Conservation (phyloP, 1,140 invertebrate species). For the Adelges cooleyi region DNA sequence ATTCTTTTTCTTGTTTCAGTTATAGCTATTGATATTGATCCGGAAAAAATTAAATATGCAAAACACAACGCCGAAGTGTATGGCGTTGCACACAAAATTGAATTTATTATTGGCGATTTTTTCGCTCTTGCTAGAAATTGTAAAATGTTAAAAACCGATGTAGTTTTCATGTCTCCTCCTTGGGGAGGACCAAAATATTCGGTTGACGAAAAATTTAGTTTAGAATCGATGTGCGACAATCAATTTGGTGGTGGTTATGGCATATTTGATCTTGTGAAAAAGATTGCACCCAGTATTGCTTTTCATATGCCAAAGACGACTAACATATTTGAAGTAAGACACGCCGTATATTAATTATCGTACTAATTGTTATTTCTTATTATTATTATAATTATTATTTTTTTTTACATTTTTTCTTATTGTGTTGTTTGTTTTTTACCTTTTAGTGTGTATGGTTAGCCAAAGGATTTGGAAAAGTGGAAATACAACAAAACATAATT, state of each 20-base stretch:
- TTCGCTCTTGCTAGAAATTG: conserved; percentile 48
- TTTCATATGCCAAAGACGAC: conserved; percentile 85
- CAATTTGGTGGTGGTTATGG: conserved; percentile 52
- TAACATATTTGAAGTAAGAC: conserved; percentile 72
- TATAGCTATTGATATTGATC: conserved; percentile 89
- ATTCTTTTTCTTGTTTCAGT: too few species aligned
- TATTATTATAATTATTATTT: too few species aligned
- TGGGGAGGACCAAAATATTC: conserved; percentile 75
- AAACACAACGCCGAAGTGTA: conserved; percentile 82
- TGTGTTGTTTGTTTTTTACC: neutral
- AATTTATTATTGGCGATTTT: conserved; percentile 89
- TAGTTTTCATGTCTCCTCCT: conserved; percentile 88
- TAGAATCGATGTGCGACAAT: conserved; percentile 33
- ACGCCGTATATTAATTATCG: neutral
- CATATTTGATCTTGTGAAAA: conserved; percentile 49
- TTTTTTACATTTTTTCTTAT: too few species aligned
- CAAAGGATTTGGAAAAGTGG: neutral
- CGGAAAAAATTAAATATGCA: conserved; percentile 72
- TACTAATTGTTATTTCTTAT: too few species aligned
- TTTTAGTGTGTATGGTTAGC: conserved; percentile 13
- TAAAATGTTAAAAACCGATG: conserved; percentile 54
- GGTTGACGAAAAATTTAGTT: neutral
- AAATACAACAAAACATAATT: conserved; percentile 6
- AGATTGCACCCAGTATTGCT: conserved; percentile 64
- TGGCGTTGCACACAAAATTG: conserved; percentile 75